Evolutionary conservation across 1,140 invertebrate species (phyloP).

Genomic region (Theocolax elegans): DNA sequence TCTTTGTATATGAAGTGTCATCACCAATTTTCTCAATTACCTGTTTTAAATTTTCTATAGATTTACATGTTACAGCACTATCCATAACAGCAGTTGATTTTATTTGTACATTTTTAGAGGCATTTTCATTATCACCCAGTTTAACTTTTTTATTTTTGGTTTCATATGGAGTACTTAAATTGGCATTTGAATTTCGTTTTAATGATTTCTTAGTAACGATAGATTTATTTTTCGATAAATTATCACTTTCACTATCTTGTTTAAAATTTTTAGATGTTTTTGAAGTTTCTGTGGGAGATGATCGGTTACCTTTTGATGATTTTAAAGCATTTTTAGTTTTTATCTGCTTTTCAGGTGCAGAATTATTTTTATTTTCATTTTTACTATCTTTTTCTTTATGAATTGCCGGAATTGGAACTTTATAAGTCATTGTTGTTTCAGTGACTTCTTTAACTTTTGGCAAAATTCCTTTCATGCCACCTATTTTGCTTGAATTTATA

Average conservation of each 20-base stretch:
- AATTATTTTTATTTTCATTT: constrained; percentile 53
- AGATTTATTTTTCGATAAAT: constrained; percentile 23
- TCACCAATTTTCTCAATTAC: constrained; percentile 59
- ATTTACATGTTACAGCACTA: constrained; percentile 56
- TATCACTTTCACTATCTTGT: constrained; percentile 42
- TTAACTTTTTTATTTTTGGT: constrained; percentile 41
- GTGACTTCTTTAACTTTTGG: constrained; percentile 67
- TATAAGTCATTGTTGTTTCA: constrained; percentile 76
- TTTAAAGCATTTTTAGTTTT: constrained; percentile 29
- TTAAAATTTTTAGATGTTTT: constrained; percentile 8
- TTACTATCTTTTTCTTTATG: constrained; percentile 59
- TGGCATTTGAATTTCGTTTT: constrained; percentile 42
- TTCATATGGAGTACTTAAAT: constrained; percentile 17
- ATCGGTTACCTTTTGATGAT: constrained; percentile 10
- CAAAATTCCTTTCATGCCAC: constrained; percentile 61
- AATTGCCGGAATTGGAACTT: constrained; percentile 77
- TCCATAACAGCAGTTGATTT: constrained; percentile 41
- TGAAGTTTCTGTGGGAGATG: constrained; percentile 5
- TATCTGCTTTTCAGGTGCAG: constrained; percentile 9
- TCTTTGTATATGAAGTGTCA: constrained; percentile 29
- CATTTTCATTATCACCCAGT: constrained; percentile 27
- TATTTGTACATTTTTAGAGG: constrained; percentile 8
- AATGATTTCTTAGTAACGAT: constrained; percentile 40
- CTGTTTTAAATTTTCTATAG: constrained; percentile 57
- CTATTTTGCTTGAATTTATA: constrained; percentile 62